phyloP scores from a whole-genome alignment of 2,888 invertebrate genomes.

The Pediacus dermestoides region DNA sequence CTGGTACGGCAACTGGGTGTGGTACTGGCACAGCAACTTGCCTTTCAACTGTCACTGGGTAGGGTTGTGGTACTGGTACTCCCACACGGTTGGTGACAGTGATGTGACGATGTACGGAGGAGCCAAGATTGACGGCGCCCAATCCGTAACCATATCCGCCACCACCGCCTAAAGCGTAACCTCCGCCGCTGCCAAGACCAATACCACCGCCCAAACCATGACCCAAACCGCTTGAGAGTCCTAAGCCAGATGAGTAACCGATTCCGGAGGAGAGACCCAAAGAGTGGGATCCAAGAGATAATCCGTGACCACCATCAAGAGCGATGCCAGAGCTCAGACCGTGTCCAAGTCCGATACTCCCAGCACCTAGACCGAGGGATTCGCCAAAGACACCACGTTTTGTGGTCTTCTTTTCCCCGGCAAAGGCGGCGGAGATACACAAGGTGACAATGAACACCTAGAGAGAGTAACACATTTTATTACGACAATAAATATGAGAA shows the following conservation, averaged over 20 bases:
- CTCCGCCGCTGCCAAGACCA: no score
- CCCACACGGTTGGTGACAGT: slow-evolving; percentile 51
- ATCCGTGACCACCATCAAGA: slow-evolving; percentile 12
- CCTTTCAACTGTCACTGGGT: slow-evolving; percentile 53
- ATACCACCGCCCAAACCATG: slow-evolving; percentile 24
- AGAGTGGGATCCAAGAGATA: slow-evolving; percentile 3
- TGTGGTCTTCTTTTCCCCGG: slow-evolving; percentile 46
- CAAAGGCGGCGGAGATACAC: slow-evolving; percentile 46
- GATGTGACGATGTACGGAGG: slow-evolving; percentile 41
- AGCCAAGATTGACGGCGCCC: slow-evolving; percentile 32
- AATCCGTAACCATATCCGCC: slow-evolving; percentile 21
- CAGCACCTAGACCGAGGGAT: slow-evolving; percentile 40
- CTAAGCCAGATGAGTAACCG: slow-evolving; percentile 11
- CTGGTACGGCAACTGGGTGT: slow-evolving; percentile 49
- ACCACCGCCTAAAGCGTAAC: slow-evolving; percentile 10
- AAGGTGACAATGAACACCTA: slow-evolving; percentile 51
- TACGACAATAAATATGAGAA: no score
- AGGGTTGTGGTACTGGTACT: slow-evolving; percentile 54
- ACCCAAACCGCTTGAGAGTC: slow-evolving; percentile 14
- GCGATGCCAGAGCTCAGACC: slow-evolving; percentile 14
- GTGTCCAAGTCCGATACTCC: slow-evolving; percentile 37
- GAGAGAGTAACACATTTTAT: slow-evolving; percentile 19
- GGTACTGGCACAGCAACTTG: slow-evolving; percentile 51
- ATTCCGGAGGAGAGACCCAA: slow-evolving; percentile 9
- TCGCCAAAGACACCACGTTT: slow-evolving; percentile 51